Evolutionary conservation across 2,888 invertebrate genomes (phyloP), one percentile per base, ranked within the genome.

Genomic region (Chloroclystis v-ata): DNA sequence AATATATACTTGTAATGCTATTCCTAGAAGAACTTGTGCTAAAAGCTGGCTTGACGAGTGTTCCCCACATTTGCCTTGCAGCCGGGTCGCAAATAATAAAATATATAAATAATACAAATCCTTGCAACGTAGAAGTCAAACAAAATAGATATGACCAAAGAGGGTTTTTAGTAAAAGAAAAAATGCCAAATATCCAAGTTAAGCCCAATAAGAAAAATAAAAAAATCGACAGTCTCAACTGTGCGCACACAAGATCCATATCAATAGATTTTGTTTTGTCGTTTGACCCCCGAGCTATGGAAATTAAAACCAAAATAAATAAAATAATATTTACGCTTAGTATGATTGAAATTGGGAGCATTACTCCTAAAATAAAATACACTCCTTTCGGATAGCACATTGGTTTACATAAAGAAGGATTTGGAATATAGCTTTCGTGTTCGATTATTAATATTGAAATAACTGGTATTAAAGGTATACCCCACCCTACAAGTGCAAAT

Each of bases 401-500:
- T 20, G 76, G 64, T 56, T 61, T 63, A 37, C 49, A 59, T 20
- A 56, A 44, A 24, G 68, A 61, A 6, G 65, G 52, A 46, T 59
- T 54, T 7, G 82, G 81, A 40, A 88, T 74, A 56, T 90, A 91
- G 20, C 82, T 88, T 3, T 78, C 63, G n/a, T 70, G 71, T 56
- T 89, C 77, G 7, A 89, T 58, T 1, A 80, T 56, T 11, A 89
- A 71, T n/a, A 89, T 72, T 9, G 82, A 44, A 0, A 82, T 50
- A 0, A 91, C 89, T 1, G 91, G 91, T 43, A 91, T 54, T 1
- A 89, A 33, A 0, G 91, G 91, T n/a, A 87, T 55, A 1, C 90
- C 90, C 92, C 93, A 93, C 5, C 92, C 92, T 9, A 90, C 73
- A 0, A 91, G 35, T 1, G 90, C 89, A 10, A 91, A 89, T 66